Conservation (phyloP, 1,140 invertebrate species). For the Onthophagus taurus region DNA sequence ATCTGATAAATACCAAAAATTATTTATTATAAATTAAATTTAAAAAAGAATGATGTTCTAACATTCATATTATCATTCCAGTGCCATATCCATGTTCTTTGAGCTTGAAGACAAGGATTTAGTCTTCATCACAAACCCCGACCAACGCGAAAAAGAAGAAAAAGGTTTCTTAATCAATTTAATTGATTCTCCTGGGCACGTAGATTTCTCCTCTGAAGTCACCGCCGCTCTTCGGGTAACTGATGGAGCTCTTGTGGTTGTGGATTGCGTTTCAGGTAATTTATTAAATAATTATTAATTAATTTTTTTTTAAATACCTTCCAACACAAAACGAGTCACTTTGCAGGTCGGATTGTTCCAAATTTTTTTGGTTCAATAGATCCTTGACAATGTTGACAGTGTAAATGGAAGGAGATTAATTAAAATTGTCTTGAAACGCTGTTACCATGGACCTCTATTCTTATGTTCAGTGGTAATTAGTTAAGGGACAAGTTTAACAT, state of each 20-base stretch:
- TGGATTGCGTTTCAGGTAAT: constrained; percentile 97
- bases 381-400: constrained; percentile 41
- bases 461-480: constrained; percentile 51
- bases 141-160: constrained; percentile 81
- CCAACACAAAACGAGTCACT: constrained; percentile 44
- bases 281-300: constrained; percentile 1
- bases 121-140: constrained; percentile 77
- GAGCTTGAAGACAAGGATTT: constrained; percentile 88
- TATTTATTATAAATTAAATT: background rate
- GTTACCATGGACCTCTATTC: constrained; percentile 53
- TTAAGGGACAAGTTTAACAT: constrained; percentile 42
- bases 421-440: constrained; percentile 43
- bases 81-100: constrained; percentile 98
- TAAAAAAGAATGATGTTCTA: background rate
- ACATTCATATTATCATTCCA: constrained; percentile 38
- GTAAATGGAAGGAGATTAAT: constrained; percentile 43
- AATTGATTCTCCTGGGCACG: constrained; percentile 98
- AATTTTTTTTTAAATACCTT: constrained; percentile 26
- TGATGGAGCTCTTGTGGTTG: constrained; percentile 97
- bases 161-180: constrained; percentile 98
- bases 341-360: constrained; percentile 32
- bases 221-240: constrained; percentile 98
- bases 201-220: constrained; percentile 99
- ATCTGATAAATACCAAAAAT: constrained; percentile 32
- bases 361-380: constrained; percentile 18